Conservation (phyloP, 2,888 invertebrate species). For the Scelioninae gen. 1 region DNA sequence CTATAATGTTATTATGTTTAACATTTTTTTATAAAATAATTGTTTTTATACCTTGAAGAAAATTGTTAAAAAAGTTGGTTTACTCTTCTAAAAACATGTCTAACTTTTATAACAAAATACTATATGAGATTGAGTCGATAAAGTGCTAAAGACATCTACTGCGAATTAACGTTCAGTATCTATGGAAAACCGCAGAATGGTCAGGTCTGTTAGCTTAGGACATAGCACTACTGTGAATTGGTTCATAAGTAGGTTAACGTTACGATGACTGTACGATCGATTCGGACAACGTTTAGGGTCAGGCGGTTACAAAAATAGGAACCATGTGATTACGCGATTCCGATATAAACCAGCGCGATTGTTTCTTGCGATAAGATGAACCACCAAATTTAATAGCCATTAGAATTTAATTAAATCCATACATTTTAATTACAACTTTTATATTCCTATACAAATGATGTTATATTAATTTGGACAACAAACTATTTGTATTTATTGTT, state of each 20-base stretch:
- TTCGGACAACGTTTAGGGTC: constrained; percentile 58
- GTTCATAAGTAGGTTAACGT: constrained; percentile 69
- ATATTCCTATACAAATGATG: no score
- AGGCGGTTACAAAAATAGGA: constrained; percentile 60
- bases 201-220: constrained; percentile 55
- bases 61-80: no score
- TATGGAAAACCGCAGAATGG: constrained; percentile 36
- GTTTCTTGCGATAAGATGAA: constrained; percentile 26
- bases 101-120: background rate
- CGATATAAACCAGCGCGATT: constrained; percentile 48
- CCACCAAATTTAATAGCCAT: constrained; percentile 44
- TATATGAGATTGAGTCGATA: constrained; percentile 12
- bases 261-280: constrained; percentile 69
- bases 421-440: background rate
- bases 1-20: no score
- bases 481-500: no score
- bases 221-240: constrained; percentile 52
- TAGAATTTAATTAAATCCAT: constrained; percentile 24
- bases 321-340: constrained; percentile 54
- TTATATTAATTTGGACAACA: no score
- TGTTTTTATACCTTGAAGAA: no score
- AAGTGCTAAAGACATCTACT: constrained; percentile 38
- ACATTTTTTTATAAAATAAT: no score
- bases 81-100: background rate
- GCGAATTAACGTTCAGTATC: constrained; percentile 26